Conservation (phyloP, 2,797 vertebrate genomes). For the Gobionotothen gibberifrons region DNA sequence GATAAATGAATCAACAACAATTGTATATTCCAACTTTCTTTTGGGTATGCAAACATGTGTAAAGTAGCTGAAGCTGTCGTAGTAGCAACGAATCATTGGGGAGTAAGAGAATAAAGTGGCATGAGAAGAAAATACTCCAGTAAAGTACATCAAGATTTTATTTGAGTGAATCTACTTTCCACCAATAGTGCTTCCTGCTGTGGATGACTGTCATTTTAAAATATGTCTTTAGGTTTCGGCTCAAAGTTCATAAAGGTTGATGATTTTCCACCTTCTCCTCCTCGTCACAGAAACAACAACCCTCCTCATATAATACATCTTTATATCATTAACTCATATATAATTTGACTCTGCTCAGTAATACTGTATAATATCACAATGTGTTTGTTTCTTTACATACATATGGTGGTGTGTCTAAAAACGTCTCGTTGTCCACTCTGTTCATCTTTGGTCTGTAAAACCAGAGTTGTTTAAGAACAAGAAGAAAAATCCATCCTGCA, state of each 20-base stretch:
- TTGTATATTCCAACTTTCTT: too few relatives aligned
- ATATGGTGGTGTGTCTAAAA: constrained; percentile 19
- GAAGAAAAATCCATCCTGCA: constrained; percentile 67
- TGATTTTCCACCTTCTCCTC: constrained; percentile 16
- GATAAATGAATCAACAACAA: too few relatives aligned
- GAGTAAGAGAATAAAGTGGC: not conserved
- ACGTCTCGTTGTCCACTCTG: constrained; percentile 72
- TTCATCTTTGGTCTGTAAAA: constrained; percentile 95
- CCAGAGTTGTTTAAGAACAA: constrained; percentile 85
- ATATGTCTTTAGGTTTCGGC: not conserved
- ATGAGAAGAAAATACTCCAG: not conserved
- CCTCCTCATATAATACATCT: constrained; percentile 30
- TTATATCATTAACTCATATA: constrained; percentile 37
- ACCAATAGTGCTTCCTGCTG: not conserved
- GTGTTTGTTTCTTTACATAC: constrained; percentile 60
- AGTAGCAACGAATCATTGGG: not conserved
- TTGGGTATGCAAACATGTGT: not conserved
- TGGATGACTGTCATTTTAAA: constrained; percentile 1
- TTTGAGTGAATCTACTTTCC: not conserved
- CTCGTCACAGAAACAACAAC: constrained; percentile 58
- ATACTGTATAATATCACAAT: constrained; percentile 47
- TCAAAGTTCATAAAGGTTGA: constrained; percentile 32
- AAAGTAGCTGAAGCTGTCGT: not conserved
- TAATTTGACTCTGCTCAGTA: constrained; percentile 48
- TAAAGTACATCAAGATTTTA: not conserved